These are phyloP conservation scores for Drosophila imparisetae DNA, from an alignment of 2,888 invertebrate species.

Conservation along the genomic window DNA sequence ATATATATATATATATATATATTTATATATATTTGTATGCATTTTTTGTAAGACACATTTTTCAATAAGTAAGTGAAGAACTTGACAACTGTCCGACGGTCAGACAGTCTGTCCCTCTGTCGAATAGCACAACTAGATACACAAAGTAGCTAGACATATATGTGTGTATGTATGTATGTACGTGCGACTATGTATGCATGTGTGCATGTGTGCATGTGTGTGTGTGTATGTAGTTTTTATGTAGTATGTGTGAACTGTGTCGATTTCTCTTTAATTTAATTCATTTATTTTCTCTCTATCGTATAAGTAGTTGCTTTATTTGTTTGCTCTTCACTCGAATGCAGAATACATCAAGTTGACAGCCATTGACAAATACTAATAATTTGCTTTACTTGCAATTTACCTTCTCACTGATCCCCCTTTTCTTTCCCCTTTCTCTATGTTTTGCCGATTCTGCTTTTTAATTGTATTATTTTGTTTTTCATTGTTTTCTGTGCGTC, in stretches of 20 bases:
- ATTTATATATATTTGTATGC: slow-evolving; percentile 14
- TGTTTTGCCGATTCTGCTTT: slow-evolving; percentile 18
- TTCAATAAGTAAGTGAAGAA: slow-evolving; percentile 73
- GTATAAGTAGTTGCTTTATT: slow-evolving; percentile 11
- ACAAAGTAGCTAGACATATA: slow-evolving; percentile 6
- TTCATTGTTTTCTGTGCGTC: slow-evolving; percentile 51
- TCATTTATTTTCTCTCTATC: slow-evolving; percentile 3
- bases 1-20: slow-evolving; percentile 18
- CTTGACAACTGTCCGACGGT: slow-evolving; percentile 22
- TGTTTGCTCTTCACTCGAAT: slow-evolving; percentile 22
- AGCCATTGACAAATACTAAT: slow-evolving; percentile 33
- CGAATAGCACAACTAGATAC: slow-evolving; percentile 15
- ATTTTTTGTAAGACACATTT: slow-evolving; percentile 74
- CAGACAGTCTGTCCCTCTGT: slow-evolving; percentile 8
- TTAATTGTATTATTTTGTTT: not conserved
- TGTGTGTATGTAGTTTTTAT: not conserved
- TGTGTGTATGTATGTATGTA: slow-evolving; percentile 2
- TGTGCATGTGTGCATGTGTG: not conserved
- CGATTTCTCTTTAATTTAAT: slow-evolving; percentile 9
- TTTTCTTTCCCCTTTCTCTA: not conserved
- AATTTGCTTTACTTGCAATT: slow-evolving; percentile 7
- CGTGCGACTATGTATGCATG: slow-evolving; percentile 1
- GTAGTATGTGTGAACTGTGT: slow-evolving; percentile 1
- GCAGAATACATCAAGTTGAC: slow-evolving; percentile 27
- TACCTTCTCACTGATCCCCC: slow-evolving; percentile 7